These are phyloP conservation scores for Oceanites oceanicus DNA, from an alignment of 2,113 vertebrate species.

Conservation along the genomic window DNA sequence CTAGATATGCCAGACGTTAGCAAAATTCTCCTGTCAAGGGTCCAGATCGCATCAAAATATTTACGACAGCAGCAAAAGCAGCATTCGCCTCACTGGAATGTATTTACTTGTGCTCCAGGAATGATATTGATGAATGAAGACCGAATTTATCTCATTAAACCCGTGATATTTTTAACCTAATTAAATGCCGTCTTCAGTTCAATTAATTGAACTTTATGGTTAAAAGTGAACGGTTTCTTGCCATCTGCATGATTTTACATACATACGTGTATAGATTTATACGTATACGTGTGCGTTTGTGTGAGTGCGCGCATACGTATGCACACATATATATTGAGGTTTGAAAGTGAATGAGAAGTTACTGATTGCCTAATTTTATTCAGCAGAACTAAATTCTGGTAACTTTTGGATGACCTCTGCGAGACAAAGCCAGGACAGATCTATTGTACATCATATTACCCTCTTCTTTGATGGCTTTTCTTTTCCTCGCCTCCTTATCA, in stretches of 20 bases:
- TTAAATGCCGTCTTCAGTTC: not conserved
- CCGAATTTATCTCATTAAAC: not conserved
- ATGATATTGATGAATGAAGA: conserved; percentile 17
- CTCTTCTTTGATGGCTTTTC: conserved; percentile 50
- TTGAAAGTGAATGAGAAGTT: conserved; percentile 66
- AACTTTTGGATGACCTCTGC: conserved; percentile 98
- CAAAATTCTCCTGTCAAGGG: not conserved
- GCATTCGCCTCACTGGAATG: not conserved
- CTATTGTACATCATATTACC: conserved; percentile 76
- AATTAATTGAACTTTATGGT: conserved; percentile 21
- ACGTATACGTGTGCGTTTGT: not conserved
- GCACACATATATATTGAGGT: not conserved
- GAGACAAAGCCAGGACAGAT: conserved; percentile 85
- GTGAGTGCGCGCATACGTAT: not conserved
- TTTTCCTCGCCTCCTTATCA: not conserved
- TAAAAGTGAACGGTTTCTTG: conserved; percentile 13
- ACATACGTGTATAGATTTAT: not conserved
- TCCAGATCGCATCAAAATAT: conserved; percentile 34
- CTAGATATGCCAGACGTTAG: not conserved
- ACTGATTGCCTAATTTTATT: conserved; percentile 82
- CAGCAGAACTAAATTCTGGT: conserved; percentile 88
- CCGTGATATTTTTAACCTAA: conserved; percentile 1
- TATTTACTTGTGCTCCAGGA: not conserved
- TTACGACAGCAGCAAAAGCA: conserved; percentile 17
- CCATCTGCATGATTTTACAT: not conserved